phyloP scores from a whole-genome alignment of 2,888 invertebrate species.

The Pantelozetes paolii region DNA sequence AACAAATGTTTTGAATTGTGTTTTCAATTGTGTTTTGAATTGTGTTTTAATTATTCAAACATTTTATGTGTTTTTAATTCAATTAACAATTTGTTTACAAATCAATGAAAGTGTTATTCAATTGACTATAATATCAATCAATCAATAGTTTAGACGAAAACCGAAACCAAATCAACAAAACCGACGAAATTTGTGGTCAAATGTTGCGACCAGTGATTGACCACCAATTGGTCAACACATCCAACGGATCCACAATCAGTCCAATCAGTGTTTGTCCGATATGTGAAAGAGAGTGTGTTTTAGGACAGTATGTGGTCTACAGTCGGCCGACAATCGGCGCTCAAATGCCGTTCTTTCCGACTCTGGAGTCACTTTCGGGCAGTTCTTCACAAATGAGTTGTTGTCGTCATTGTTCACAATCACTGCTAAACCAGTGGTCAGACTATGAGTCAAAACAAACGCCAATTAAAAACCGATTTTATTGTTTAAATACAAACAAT shows the following conservation, averaged over 20 bases:
- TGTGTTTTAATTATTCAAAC: neutral
- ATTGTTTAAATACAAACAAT: slow-evolving; percentile 13
- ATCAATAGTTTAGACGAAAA: no score
- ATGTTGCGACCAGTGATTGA: neutral
- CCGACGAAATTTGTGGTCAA: neutral
- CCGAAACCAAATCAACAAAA: neutral
- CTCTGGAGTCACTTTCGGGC: slow-evolving; percentile 32
- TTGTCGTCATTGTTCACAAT: slow-evolving; percentile 21
- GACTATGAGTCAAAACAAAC: slow-evolving; percentile 30
- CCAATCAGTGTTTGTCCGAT: neutral
- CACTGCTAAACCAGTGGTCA: slow-evolving; percentile 35
- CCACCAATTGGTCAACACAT: neutral
- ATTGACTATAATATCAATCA: neutral
- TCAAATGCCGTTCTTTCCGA: slow-evolving; percentile 35
- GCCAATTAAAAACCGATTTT: slow-evolving; percentile 33
- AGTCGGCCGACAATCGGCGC: slow-evolving; percentile 37
- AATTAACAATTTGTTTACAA: neutral
- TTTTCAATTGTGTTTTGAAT: neutral
- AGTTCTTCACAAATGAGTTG: neutral
- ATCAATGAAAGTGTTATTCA: neutral
- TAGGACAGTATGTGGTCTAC: slow-evolving; percentile 1
- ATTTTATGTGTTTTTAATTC: neutral
- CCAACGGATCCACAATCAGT: neutral
- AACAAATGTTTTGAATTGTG: neutral
- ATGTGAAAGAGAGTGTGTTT: neutral